phyloP scores from a whole-genome alignment of 1,140 invertebrate genomes.

The Microplitis mediator region DNA sequence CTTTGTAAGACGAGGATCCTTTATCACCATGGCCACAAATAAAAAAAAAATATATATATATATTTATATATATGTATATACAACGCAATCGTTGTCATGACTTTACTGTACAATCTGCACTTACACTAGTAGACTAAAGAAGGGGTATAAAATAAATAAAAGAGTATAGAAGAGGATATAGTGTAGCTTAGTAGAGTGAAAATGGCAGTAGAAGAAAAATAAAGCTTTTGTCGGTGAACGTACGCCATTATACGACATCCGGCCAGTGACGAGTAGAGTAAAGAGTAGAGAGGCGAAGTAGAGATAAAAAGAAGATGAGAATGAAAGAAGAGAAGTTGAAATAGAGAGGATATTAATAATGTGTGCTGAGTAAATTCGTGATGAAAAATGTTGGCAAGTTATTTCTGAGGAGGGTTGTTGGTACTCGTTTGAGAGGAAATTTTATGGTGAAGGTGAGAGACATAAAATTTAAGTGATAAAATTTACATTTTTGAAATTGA shows the following conservation, averaged over 20 bases:
- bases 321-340: no score
- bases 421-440: no score
- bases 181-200: constrained; percentile 13
- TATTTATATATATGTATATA: background rate
- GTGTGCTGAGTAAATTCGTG: no score
- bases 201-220: background rate
- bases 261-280: background rate
- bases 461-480: no score
- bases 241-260: constrained; percentile 20
- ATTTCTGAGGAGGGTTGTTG: no score
- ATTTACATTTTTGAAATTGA: no score
- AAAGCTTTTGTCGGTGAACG: constrained; percentile 20
- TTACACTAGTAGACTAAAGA: no score
- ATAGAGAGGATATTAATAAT: no score
- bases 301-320: background rate
- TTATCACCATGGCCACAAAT: constrained; percentile 2
- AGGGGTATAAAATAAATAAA: background rate
- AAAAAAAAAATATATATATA: background rate
- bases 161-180: background rate
- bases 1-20: constrained; percentile 21
- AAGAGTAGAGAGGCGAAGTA: background rate
- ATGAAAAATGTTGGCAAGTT: no score
- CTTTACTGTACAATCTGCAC: background rate
- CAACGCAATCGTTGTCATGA: background rate
- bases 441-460: no score